These are phyloP conservation scores for Heliothis virescens DNA, from an alignment of 1,140 invertebrate genomes.

Conservation along the genomic window DNA sequence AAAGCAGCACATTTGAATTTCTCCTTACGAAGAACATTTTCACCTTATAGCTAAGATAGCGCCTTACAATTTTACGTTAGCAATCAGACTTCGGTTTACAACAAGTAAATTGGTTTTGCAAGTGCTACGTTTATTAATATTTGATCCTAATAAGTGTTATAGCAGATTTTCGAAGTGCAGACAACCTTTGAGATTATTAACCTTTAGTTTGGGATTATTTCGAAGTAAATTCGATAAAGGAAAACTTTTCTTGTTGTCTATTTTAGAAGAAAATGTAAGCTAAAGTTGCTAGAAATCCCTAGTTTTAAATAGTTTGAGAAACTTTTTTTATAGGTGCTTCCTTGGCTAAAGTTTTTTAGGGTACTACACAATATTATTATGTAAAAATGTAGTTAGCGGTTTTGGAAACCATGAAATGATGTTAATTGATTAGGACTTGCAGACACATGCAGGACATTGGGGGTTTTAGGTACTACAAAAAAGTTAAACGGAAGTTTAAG, in stretches of 20 bases:
- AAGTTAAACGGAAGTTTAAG: too few relatives aligned
- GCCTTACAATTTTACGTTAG: constrained; percentile 35
- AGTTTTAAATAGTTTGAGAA: neutral
- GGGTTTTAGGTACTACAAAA: too few relatives aligned
- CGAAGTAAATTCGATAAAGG: too few relatives aligned
- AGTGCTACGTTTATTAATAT: constrained; percentile 22
- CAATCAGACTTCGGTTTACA: constrained; percentile 23
- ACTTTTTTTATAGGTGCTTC: too few relatives aligned
- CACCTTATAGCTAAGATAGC: constrained; percentile 14
- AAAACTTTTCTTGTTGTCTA: too few relatives aligned
- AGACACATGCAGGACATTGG: too few relatives aligned
- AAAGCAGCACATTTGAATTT: constrained; percentile 80
- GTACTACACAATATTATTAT: too few relatives aligned
- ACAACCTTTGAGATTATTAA: neutral
- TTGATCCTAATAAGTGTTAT: constrained; percentile 27
- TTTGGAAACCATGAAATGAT: too few relatives aligned
- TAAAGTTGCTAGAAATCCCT: neutral
- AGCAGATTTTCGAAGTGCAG: neutral
- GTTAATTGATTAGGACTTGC: too few relatives aligned
- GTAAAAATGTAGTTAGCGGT: too few relatives aligned
- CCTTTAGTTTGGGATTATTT: neutral
- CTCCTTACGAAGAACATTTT: constrained; percentile 51
- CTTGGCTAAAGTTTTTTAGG: too few relatives aligned
- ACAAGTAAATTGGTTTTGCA: constrained; percentile 11
- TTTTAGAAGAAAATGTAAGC: neutral